Base-by-base conservation (phyloP, 2,888 invertebrate species). In the Bellardia bayeri region DNA sequence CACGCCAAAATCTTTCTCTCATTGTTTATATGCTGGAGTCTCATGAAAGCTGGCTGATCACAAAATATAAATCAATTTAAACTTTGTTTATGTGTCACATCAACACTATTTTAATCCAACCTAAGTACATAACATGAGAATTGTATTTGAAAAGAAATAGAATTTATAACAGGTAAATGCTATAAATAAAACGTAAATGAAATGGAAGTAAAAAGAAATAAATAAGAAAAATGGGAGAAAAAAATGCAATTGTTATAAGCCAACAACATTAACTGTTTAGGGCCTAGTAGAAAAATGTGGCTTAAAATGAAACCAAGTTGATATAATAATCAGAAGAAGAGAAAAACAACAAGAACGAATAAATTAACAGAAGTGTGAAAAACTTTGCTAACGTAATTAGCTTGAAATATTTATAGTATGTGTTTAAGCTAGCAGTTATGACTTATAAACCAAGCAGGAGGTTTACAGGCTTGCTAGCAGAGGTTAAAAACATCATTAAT, bases 21-120 rank as follows among this genome's bases (percentile, higher is more conserved):
- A 56, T 56, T 56, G 56, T 56, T 23, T 56, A 56, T 8, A 0
- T 16, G n/a, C 9, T 56, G 23, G 2, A 3, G 64, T n/a, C 14
- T 66, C 72, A 74, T 56, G 71, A 81, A 81, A 72, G 58, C 54
- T 66, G 33, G 56, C 66, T 74, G 74, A 81, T 74, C 74, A 66
- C 33, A 16, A 42, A 23, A 30, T 16, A 64, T 58, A 45, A 74
- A 81, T 81, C 81, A 66, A 72, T 74, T 82, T 51, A 64, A 30
- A 72, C 49, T 33, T 58, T 64, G 14, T 51, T 42, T 61, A 74
- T 45, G 74, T 58, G 72, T 66, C 82, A 81, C 42, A 66, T 13
- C 45, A 81, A 54, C 63, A 64, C 23, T 14, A 68, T 49, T 68
- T 45, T n/a, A 49, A 7, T 8, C 5, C 8, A 54, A 71, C 45